Percentiles rank a stretch among this genome's conserved stretches.
These are phyloP conservation scores for Typhlichthys eigenmanni DNA, from an alignment of 2,797 vertebrate genomes.

Conservation along the genomic window DNA sequence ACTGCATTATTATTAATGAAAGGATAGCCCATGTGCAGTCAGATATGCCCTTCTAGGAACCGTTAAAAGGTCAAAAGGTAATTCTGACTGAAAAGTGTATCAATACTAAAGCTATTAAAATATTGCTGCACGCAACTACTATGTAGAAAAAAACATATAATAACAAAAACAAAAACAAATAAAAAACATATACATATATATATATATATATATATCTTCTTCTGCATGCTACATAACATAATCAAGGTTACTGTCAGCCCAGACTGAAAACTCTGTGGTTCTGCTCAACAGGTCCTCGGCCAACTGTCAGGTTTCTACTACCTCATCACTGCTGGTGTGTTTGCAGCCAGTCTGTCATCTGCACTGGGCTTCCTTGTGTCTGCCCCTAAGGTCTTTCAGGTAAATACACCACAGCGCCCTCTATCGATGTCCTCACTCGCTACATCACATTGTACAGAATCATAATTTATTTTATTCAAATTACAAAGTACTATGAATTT, in stretches of 20 bases:
- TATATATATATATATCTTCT: background rate
- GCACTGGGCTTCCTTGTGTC: slow-evolving; percentile 80
- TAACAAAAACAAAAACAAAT: too few relatives aligned
- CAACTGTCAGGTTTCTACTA: slow-evolving; percentile 72
- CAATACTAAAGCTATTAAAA: too few relatives aligned
- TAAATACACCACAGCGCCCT: slow-evolving; percentile 26
- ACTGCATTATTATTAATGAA: background rate
- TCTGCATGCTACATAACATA: background rate
- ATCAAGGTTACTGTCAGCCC: too few relatives aligned
- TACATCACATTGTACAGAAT: too few relatives aligned
- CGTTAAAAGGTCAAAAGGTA: too few relatives aligned
- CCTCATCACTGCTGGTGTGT: slow-evolving; percentile 76
- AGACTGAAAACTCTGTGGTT: background rate
- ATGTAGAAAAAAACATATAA: background rate
- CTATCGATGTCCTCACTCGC: too few relatives aligned
- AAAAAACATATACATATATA: too few relatives aligned
- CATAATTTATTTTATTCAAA: too few relatives aligned
- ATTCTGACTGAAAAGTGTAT: too few relatives aligned
- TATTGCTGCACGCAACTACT: background rate
- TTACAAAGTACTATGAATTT: background rate
- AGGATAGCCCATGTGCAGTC: background rate
- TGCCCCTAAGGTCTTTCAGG: slow-evolving; percentile 81
- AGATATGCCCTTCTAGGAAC: too few relatives aligned
- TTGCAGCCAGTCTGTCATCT: slow-evolving; percentile 79
- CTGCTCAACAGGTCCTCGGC: slow-evolving; percentile 62